phyloP scores from a whole-genome alignment of 1,140 invertebrate species.

The Laupala kohalensis region DNA sequence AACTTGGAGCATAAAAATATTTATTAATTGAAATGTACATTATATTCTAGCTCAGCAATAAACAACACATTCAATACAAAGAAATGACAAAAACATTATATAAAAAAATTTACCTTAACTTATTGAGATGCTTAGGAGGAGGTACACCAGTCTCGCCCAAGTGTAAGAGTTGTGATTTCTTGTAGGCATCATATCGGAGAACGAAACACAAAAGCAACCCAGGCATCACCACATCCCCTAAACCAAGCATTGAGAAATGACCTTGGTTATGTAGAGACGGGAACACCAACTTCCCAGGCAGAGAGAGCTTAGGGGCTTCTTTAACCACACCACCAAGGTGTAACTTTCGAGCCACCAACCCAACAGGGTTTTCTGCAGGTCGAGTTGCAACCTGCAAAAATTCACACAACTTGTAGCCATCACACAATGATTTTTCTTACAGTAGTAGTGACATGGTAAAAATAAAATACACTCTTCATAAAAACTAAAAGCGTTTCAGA shows the following conservation, averaged over 20 bases:
- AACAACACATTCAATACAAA: too few species aligned
- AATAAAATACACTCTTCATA: too few species aligned
- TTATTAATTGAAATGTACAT: too few species aligned
- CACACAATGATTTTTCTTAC: too few species aligned
- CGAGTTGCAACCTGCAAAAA: constrained; percentile 57
- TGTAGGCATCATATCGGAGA: constrained; percentile 89
- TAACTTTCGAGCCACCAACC: constrained; percentile 79
- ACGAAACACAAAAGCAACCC: constrained; percentile 92
- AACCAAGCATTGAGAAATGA: constrained; percentile 92
- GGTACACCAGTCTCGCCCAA: constrained; percentile 63
- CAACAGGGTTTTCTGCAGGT: constrained; percentile 92
- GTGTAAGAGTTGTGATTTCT: constrained; percentile 67
- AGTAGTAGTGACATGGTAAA: too few species aligned
- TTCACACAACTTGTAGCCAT: too few species aligned
- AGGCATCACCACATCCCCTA: constrained; percentile 97
- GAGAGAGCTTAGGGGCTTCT: constrained; percentile 84
- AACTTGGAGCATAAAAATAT: too few species aligned
- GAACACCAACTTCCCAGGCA: constrained; percentile 94
- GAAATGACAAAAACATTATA: too few species aligned
- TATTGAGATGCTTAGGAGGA: constrained; percentile 52
- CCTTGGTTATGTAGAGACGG: constrained; percentile 87
- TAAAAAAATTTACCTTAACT: constrained; percentile 34
- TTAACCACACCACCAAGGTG: constrained; percentile 74
- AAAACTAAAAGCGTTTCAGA: too few species aligned
- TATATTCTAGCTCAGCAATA: too few species aligned